Base-by-base conservation (phyloP, 2,113 vertebrate species). In the Mellivora capensis region DNA sequence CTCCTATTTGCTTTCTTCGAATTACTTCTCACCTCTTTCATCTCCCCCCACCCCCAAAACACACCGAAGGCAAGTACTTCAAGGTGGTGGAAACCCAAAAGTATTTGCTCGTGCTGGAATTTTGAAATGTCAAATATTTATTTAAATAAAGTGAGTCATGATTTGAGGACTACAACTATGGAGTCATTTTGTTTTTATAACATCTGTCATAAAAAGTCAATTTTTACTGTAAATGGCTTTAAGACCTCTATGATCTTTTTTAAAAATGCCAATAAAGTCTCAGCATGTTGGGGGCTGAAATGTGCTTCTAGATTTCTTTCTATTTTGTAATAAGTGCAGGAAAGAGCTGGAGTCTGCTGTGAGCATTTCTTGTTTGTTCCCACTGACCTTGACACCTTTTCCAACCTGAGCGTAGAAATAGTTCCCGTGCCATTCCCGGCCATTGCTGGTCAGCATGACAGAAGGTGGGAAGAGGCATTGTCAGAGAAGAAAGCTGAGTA, bases 71-170 rank as follows among this genome's bases (percentile, higher is more conserved):
- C 77, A 72, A 95, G 61, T 4, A 71, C 42, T 95, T 95, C 25
- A 93, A 79, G 18, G 42, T 80, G 20, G 25, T 84, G 23, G 6
- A 7, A 84, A 88, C 29, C 21, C 76, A 76, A 84, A 84, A 69
- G 42, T 57, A 85, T 94, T 94, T 95, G 39, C 88, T 86, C 87
- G 17, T 93, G 62, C 34, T 47, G 2, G 61, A 67, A 83, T 87
- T 97, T 80, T 80, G 74, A 94, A 95, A 91, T 93, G 20, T 96
- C 84, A 91, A 93, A 76, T 90, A 90, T 93, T 93, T 90, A 77
- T 69, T 90, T 96, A 80, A 94, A 80, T 88, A 85, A 95, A 89
- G 29, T 74, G 44, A 96, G 42, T 80, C 54, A 29, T 42, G 69
- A 83, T 54, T 87, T 77, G 29, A 4, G n/a, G 57, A 67, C 87